Evolutionary conservation across 2,113 vertebrate genomes (phyloP), one percentile per base, ranked within the genome.

Genomic region (Taxidea taxus): DNA sequence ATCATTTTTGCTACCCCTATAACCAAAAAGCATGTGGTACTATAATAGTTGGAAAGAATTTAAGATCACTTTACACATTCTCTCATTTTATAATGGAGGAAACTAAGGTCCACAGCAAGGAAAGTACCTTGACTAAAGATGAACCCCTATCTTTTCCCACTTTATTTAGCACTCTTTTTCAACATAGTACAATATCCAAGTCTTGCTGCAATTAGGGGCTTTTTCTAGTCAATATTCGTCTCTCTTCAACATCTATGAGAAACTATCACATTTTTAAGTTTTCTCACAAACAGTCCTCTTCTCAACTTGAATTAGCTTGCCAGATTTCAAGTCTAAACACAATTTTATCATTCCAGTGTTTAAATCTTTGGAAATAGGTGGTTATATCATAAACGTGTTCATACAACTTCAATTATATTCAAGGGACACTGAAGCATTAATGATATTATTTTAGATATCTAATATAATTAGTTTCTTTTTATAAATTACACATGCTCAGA

Each of bases 381-480:
- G 51, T 85, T 78, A 47, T 54, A 42, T 72, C 12, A 56, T 60
- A 88, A 86, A 77, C 21, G 42, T 94, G 20, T 81, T 78, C 21
- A 3, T 23, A 47, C 25, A 94, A 68, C 39, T 64, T 91, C 56
- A 80, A 82, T 85, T n/a, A 68, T 56, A 70, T 54, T 34, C 84
- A 86, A 89, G 62, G 25, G 12, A 47, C 21, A 82, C 14, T 68
- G 39, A 87, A 25, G 15, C 18, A 51, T 84, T 95, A 85, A 37
- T 39, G 58, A 94, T 72, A 25, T 47, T 92, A 37, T 68, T 97
- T 70, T 91, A 31, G 13, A 78, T 78, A 91, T 68, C 51, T 83
- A 74, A 94, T 78, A 23, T 90, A 88, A 95, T 95, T 96, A 77
- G 29, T 81, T 94, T 66, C 58, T 91, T 95, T 94, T 83, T 54